Evolutionary conservation across 2,888 invertebrate genomes (phyloP).

Genomic region (Drosophila sordidapex): DNA sequence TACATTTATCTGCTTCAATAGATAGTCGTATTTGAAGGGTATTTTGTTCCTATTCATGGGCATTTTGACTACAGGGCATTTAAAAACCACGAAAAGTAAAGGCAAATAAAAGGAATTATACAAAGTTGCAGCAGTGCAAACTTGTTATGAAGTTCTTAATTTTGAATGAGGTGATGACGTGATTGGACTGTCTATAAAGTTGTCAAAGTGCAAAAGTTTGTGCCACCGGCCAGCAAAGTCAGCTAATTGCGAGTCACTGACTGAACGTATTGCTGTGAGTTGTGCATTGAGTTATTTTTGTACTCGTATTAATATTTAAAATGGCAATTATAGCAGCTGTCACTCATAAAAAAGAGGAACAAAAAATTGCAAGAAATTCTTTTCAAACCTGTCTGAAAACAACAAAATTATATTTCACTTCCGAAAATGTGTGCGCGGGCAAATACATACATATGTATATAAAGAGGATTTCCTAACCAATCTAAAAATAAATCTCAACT

Average conservation of each 20-base stretch:
- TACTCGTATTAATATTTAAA: constrained; percentile 42
- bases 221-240: constrained; percentile 6
- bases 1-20: neutral
- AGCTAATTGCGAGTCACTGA: constrained; percentile 19
- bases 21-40: neutral
- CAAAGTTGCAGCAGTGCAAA: constrained; percentile 24
- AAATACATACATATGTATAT: neutral
- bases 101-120: neutral
- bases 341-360: constrained; percentile 4
- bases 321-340: constrained; percentile 27
- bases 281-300: constrained; percentile 14
- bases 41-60: neutral
- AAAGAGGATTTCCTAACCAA: neutral
- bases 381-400: neutral
- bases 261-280: constrained; percentile 8
- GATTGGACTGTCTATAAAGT: constrained; percentile 33
- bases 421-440: constrained; percentile 11
- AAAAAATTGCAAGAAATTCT: neutral
- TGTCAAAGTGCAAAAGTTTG: constrained; percentile 43
- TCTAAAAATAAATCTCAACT: neutral
- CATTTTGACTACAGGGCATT: neutral
- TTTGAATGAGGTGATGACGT: constrained; percentile 46
- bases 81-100: neutral
- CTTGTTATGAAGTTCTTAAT: constrained; percentile 62
- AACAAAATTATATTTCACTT: constrained; percentile 24